A percentile compares a stretch with the other conserved stretches of the same genome.
These are phyloP conservation scores for Cantharis rufa DNA, from an alignment of 2,888 invertebrate genomes.

Conservation along the genomic window DNA sequence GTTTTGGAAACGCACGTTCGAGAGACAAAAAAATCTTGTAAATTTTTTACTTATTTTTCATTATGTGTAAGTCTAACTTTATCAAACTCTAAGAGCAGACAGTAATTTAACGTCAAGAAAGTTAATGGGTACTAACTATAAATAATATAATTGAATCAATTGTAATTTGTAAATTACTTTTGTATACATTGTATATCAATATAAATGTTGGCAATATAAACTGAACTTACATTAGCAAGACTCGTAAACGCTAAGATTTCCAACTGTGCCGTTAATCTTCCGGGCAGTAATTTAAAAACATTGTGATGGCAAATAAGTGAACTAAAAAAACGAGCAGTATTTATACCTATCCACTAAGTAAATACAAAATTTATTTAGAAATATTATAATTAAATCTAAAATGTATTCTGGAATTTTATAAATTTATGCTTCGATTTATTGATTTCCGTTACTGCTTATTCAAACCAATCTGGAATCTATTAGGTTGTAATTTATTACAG, in stretches of 20 bases:
- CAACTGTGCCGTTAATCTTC: not conserved
- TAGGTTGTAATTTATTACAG: not conserved
- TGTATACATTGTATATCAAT: not conserved
- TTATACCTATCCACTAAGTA: not conserved
- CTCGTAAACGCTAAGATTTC: not conserved
- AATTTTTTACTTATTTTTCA: not conserved
- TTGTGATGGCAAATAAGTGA: not conserved
- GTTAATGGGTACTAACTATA: not conserved
- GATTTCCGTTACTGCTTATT: not conserved
- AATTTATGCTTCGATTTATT: not conserved
- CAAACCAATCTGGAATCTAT: not conserved
- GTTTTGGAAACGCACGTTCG: not conserved
- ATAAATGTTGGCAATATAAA: not conserved
- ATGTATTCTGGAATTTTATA: not conserved
- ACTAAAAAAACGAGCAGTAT: not conserved
- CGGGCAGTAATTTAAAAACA: not conserved
- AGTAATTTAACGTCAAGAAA: not conserved
- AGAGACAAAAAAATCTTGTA: not conserved
- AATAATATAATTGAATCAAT: not conserved
- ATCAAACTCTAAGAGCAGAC: not conserved
- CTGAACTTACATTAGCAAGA: not conserved
- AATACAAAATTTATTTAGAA: not conserved
- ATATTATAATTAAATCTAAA: not conserved
- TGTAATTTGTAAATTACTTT: not conserved
- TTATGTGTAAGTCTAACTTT: not conserved